These are phyloP conservation scores for Mantis religiosa DNA, from an alignment of 2,888 invertebrate genomes.

Conservation along the genomic window DNA sequence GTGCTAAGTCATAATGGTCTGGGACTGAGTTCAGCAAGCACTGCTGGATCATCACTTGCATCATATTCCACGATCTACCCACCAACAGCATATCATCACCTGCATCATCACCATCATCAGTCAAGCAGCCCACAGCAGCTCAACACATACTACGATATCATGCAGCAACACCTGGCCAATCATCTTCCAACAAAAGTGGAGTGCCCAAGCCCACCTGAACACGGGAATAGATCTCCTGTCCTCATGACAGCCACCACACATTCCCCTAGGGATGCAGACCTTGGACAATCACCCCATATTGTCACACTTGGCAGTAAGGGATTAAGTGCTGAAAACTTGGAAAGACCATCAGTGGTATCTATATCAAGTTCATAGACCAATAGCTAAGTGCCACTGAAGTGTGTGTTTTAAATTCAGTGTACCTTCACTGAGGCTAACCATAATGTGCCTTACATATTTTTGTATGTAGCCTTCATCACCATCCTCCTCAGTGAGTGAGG, in stretches of 20 bases:
- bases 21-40: not conserved
- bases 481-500: not conserved
- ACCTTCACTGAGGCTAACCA: not conserved
- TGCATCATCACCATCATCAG: not conserved
- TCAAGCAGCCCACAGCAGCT: conserved; percentile 21
- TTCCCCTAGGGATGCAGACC: conserved; percentile 41
- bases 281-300: conserved; percentile 40
- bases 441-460: not conserved
- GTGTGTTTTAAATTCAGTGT: not conserved
- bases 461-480: not conserved
- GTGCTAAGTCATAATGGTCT: not conserved
- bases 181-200: conserved; percentile 41
- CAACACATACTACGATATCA: conserved; percentile 40
- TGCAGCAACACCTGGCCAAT: conserved; percentile 33
- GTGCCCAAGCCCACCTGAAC: conserved; percentile 40
- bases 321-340: conserved; percentile 28
- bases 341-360: conserved; percentile 45
- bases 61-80: not conserved
- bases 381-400: not conserved
- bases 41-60: not conserved
- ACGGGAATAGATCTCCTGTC: conserved; percentile 40
- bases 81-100: not conserved
- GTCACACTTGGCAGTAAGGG: conserved; percentile 35
- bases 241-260: conserved; percentile 37
- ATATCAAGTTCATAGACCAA: conserved; percentile 37